Evolutionary conservation across 2,888 invertebrate species (phyloP), one percentile per base, ranked within the genome.

Genomic region (Belgica antarctica): DNA sequence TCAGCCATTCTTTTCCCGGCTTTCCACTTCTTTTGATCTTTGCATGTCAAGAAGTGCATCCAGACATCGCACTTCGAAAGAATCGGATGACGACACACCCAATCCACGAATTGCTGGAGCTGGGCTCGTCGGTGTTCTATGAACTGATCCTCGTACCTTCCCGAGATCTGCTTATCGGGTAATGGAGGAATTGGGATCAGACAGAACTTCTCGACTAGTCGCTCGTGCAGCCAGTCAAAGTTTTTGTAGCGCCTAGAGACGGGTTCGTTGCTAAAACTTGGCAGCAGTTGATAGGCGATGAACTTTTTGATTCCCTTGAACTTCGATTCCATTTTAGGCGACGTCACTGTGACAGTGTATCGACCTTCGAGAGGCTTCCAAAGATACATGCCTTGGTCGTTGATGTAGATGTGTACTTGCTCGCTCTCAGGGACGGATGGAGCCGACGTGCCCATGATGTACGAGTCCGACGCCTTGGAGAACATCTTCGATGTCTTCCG

Each of bases 21-120:
- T 81, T 99, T 99, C 98, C 98, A 99, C 74, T 90, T 87, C 79
- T 96, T 96, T 75, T 96, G 97, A 81, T 98, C 97, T 5, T 94
- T 96, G 78, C 97, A 97, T 1, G 94, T 94, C 63, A 99, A 86
- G 79, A 99, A 99, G 79, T 99, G 98, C 77, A 91, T 88, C 93
- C 96, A 97, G 0, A 97, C 97, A 74, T 93, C 92, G 76, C 89
- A 89, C 74, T 87, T 88, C 1, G 95, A 92, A 46, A 99, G 82
- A 7, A 99, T 93, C 1, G 98, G 98, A 83, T 99, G 98, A 71
- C 93, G 85, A 78, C 96, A 96, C 77, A 99, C 94, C 83, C 96
- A 92, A 82, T 96, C 92, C 1, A 98, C 92, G 85, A 98, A 99
- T 75, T 94, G 90, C 79, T 98, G 97, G 57, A 99, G 83, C 77